Conservation (phyloP, 2,113 vertebrate genomes). For the Heterotilapia buettikoferi region DNA sequence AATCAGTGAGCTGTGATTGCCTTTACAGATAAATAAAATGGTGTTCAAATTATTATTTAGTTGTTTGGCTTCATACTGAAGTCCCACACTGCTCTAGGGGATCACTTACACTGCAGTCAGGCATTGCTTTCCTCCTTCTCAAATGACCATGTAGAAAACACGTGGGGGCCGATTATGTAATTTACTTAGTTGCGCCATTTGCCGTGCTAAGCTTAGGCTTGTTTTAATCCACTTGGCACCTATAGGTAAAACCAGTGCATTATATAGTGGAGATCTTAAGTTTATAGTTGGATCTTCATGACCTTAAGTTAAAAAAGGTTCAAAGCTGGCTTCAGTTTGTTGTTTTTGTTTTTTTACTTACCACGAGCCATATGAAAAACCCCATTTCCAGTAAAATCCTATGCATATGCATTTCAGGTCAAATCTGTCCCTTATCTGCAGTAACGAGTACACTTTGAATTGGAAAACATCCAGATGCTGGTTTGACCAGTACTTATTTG, state of each 20-base stretch:
- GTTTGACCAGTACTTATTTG: not conserved
- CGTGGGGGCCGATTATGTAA: conserved; percentile 28
- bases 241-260: not conserved
- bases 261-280: not conserved
- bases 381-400: not conserved
- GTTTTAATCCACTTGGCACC: conserved; percentile 37
- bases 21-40: not conserved
- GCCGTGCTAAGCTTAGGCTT: conserved; percentile 12
- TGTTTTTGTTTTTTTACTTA: not conserved
- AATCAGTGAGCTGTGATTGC: not conserved
- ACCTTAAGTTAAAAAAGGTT: not conserved
- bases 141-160: not conserved
- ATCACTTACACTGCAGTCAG: not conserved
- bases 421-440: not conserved
- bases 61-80: not conserved
- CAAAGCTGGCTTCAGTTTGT: not conserved
- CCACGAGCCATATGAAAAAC: not conserved
- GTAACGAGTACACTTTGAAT: conserved; percentile 16
- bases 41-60: not conserved
- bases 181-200: conserved; percentile 3
- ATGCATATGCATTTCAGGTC: not conserved
- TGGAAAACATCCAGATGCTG: not conserved
- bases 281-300: not conserved
- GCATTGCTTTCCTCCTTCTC: not conserved
- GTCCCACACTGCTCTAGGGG: not conserved